phyloP scores from a whole-genome alignment of 2,888 invertebrate species.

The Netelia melanura region DNA sequence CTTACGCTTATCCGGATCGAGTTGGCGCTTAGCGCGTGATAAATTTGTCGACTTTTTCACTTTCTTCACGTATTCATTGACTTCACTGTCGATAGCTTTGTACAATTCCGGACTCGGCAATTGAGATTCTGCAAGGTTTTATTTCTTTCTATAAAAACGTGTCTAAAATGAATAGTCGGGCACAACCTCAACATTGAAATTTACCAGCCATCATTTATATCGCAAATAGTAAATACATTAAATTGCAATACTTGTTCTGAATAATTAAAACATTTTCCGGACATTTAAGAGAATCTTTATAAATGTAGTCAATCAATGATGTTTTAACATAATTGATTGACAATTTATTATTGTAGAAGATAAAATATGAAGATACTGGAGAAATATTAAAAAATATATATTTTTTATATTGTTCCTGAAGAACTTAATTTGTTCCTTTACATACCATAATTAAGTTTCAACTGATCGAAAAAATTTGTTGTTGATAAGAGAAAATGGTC shows the following conservation, averaged over 20 bases:
- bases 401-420: not conserved
- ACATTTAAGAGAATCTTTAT: no score
- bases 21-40: conserved; percentile 66
- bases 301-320: no score
- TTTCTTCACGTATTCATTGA: conserved; percentile 65
- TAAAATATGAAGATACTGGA: no score
- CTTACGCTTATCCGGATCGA: conserved; percentile 58
- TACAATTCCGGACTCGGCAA: conserved; percentile 40
- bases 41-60: conserved; percentile 48
- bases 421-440: conserved; percentile 11
- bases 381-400: not conserved
- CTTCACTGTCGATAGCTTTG: conserved; percentile 64
- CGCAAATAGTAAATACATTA: no score
- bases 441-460: conserved; percentile 73
- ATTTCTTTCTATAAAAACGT: not conserved
- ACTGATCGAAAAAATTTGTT: conserved; percentile 69
- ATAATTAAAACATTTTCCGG: no score
- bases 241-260: no score
- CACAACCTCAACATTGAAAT: not conserved
- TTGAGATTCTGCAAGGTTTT: conserved; percentile 55
- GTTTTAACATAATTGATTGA: no score
- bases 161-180: not conserved
- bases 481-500: conserved; percentile 65
- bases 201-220: no score
- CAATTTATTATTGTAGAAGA: no score